Conservation (phyloP, 2,113 vertebrate species). For the Rhombomys opimus region DNA sequence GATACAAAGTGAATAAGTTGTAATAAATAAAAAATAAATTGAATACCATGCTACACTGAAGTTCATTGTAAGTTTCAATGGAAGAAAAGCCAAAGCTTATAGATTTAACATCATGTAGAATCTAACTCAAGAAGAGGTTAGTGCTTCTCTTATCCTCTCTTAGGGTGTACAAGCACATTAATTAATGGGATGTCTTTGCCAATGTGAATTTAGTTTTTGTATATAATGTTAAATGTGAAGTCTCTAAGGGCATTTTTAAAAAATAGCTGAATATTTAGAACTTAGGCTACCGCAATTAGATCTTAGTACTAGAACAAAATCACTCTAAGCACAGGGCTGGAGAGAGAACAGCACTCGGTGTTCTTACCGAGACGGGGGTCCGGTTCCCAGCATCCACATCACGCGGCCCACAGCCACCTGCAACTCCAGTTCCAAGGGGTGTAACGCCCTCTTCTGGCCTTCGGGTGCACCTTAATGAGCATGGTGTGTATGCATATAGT, state of each 20-base stretch:
- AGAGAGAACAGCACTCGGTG: background rate
- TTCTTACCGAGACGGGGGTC: background rate
- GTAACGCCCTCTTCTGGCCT: too few species aligned
- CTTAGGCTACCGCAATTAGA: constrained; percentile 16
- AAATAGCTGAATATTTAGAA: constrained; percentile 17
- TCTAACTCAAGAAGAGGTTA: background rate
- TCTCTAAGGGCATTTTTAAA: constrained; percentile 15
- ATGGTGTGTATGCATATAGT: background rate
- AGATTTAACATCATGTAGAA: background rate
- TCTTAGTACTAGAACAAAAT: constrained; percentile 48
- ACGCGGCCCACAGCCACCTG: too few species aligned
- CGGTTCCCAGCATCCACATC: background rate
- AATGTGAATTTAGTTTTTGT: constrained; percentile 15
- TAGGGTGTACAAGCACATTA: background rate
- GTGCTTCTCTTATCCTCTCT: background rate
- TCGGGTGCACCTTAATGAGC: too few species aligned
- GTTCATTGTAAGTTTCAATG: background rate
- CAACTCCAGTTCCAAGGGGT: background rate
- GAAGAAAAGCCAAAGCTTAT: background rate
- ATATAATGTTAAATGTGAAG: constrained; percentile 49
- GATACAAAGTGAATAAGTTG: too few species aligned
- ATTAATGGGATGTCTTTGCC: background rate
- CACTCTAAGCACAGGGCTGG: background rate
- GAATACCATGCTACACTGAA: background rate
- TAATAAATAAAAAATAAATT: too few species aligned